A percentile compares a stretch with the other conserved stretches of the same genome.
phyloP scores from a whole-genome alignment of 2,113 vertebrate genomes.

The Dascyllus trimaculatus region DNA sequence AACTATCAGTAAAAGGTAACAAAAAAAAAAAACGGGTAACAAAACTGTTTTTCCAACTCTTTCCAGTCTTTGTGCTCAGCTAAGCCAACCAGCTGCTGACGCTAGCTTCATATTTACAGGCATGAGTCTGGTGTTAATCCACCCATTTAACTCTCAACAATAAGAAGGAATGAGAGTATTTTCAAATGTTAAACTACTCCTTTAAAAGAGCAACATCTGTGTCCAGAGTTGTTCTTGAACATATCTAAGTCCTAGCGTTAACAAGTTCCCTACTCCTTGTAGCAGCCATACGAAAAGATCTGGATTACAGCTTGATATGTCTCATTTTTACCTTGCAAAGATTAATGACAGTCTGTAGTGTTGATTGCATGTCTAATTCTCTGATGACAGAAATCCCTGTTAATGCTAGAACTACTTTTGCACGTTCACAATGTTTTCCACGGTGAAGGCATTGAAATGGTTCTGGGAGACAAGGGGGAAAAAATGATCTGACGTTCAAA shows the following conservation, averaged over 20 bases:
- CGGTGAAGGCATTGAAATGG: constrained; percentile 58
- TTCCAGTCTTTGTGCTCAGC: not conserved
- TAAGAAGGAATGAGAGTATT: not conserved
- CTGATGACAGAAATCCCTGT: constrained; percentile 26
- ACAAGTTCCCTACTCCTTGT: constrained; percentile 42
- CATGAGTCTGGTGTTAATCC: not conserved
- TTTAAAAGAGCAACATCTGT: constrained; percentile 8
- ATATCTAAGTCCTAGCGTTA: constrained; percentile 26
- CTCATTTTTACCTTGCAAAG: constrained; percentile 19
- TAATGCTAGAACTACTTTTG: constrained; percentile 41
- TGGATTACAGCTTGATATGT: constrained; percentile 71
- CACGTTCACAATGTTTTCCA: constrained; percentile 33
- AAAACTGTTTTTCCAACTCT: not conserved
- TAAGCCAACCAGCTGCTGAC: not conserved
- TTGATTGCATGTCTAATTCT: constrained; percentile 58
- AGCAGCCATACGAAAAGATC: constrained; percentile 69
- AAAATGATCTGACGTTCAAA: constrained; percentile 47
- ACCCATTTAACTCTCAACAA: not conserved
- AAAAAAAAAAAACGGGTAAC: not conserved
- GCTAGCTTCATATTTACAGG: not conserved
- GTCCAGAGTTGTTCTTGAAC: constrained; percentile 16
- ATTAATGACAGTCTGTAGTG: constrained; percentile 68
- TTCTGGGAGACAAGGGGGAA: constrained; percentile 36
- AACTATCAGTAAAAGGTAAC: no score
- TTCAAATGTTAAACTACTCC: constrained; percentile 34